Evolutionary conservation across 1,140 invertebrate genomes (phyloP).

Genomic region (Nasonia vitripennis): DNA sequence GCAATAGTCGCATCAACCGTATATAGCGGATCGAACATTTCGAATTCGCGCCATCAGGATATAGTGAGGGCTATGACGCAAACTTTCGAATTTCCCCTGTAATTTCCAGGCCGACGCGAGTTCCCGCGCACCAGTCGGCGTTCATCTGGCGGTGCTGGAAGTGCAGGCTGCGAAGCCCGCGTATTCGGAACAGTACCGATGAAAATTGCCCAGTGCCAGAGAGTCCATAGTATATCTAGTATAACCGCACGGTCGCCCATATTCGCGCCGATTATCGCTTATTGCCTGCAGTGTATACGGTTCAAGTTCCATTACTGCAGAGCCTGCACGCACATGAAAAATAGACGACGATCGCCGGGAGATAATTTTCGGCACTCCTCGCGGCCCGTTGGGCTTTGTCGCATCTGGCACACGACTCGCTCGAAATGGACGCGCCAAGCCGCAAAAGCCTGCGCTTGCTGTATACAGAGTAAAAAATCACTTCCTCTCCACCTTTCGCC

Average conservation of each 20-base stretch:
- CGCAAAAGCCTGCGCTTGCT: slow-evolving; percentile 71
- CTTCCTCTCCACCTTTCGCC: slow-evolving; percentile 65
- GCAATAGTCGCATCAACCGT: slow-evolving; percentile 7
- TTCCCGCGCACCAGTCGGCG: slow-evolving; percentile 52
- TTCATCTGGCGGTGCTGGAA: neutral
- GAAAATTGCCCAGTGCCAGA: slow-evolving; percentile 56
- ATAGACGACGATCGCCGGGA: neutral
- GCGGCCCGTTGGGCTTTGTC: slow-evolving; percentile 10
- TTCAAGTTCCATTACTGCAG: too few species aligned
- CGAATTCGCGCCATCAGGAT: slow-evolving; percentile 49
- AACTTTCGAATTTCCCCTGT: slow-evolving; percentile 69
- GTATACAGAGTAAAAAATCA: slow-evolving; percentile 70
- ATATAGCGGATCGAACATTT: slow-evolving; percentile 53
- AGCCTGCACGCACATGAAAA: neutral
- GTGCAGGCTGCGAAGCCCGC: neutral
- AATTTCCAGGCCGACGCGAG: slow-evolving; percentile 65
- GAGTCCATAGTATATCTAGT: neutral
- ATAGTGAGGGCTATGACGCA: neutral
- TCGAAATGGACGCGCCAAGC: slow-evolving; percentile 60
- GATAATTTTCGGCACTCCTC: too few species aligned
- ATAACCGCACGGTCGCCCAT: neutral
- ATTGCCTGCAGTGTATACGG: neutral
- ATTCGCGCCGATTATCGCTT: neutral
- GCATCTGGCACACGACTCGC: slow-evolving; percentile 52
- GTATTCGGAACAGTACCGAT: slow-evolving; percentile 55